Evolutionary conservation across 2,113 vertebrate species (phyloP).

Genomic region (Ascaphus truei): DNA sequence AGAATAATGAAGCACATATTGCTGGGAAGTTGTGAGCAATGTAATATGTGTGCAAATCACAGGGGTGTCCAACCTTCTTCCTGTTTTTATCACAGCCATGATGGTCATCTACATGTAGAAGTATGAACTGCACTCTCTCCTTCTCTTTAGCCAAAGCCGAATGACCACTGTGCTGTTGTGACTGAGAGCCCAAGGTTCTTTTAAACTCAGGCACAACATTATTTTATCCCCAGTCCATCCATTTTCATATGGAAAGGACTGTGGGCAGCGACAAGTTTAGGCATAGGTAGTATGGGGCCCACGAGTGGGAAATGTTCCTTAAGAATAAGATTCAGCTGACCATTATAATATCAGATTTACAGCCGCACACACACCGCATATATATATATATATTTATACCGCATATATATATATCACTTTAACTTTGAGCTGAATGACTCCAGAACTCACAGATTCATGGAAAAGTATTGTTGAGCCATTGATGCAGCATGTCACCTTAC

Average conservation of each 20-base stretch:
- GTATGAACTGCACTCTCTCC: conserved; percentile 14
- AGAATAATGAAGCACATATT: neutral
- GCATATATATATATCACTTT: too few relatives aligned
- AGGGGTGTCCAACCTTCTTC: neutral
- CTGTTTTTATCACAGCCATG: neutral
- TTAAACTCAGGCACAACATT: conserved; percentile 15
- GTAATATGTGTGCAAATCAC: neutral
- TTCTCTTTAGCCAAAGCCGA: conserved; percentile 36
- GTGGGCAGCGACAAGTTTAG: neutral
- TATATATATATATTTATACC: too few relatives aligned
- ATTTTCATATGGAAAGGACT: neutral
- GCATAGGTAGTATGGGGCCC: too few relatives aligned
- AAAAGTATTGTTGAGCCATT: too few relatives aligned
- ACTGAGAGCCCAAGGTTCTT: conserved; percentile 11
- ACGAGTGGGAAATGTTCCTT: too few relatives aligned
- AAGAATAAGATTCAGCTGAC: too few relatives aligned
- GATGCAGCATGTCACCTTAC: too few relatives aligned
- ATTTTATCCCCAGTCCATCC: neutral
- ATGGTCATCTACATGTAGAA: neutral
- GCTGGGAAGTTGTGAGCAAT: neutral
- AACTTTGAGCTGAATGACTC: too few relatives aligned
- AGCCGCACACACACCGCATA: too few relatives aligned
- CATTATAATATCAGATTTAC: too few relatives aligned
- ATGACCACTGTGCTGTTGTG: conserved; percentile 35
- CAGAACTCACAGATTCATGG: too few relatives aligned